Evolutionary conservation across 2,797 vertebrate species (phyloP), one percentile per base, ranked within the genome.

Genomic region (Cossypha dichroa): DNA sequence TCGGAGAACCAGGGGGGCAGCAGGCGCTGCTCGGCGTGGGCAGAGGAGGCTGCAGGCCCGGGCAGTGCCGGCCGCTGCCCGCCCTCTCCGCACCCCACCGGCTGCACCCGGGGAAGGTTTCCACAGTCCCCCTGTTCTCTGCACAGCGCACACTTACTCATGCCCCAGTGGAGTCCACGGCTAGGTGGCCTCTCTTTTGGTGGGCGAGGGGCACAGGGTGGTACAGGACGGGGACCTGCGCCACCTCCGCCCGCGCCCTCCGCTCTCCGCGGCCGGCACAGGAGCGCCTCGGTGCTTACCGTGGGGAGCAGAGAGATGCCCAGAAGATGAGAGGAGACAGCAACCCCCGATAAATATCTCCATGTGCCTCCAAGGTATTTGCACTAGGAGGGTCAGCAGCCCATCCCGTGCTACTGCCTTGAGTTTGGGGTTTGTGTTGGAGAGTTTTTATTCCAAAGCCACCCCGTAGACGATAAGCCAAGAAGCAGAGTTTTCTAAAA

Each of bases 401-500:
- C 45, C 81, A 80, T 72, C 4, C 41, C 9, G 33, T 77, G 88
- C n/a, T 28, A 88, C 22, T 41, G 70, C 25, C 54, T 21, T 31
- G 25, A 43, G 18, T 72, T 46, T 66, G 51, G 33, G 31, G 4
- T 52, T 59, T 46, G 33, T 72, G 26, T 36, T 49, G 18, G 15
- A 54, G 31, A 15, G 11, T 6, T 51, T 36, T 18, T 43, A 52
- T 31, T 2, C 15, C 51, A 14, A 92, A 96, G 58, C 78, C 81
- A 90, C 69, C 56, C 75, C 85, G 40, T 4, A 85, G 88, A 93
- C 70, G 88, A 77, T 70, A 82, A 77, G 25, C 19, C 69, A 81
- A 14, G 40, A 51, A 72, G 5, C 17, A 55, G 29, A 85, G n/a
- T 79, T 93, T 64, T 83, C 89, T 55, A 43, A 91, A 94, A 94